A percentile compares a stretch with the other conserved stretches of the same genome.
These are phyloP conservation scores for Ginglymostoma cirratum DNA, from an alignment of 2,113 vertebrate species.

Conservation along the genomic window DNA sequence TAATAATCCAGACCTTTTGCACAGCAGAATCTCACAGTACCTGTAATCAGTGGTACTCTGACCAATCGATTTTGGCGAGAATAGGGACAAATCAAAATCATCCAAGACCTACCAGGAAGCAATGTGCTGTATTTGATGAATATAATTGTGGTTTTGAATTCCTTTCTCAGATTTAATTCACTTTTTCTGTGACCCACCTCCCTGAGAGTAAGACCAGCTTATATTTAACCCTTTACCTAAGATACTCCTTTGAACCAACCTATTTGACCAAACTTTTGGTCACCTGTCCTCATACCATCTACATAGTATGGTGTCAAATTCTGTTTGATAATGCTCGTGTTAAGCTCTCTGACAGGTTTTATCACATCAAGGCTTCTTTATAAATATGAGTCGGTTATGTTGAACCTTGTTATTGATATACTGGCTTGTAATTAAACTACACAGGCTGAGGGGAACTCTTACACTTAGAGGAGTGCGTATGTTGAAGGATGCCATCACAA, in stretches of 20 bases:
- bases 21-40: background rate
- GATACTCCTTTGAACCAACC: background rate
- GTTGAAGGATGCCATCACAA: background rate
- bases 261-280: background rate
- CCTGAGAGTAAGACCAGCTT: background rate
- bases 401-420: background rate
- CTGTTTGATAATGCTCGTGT: background rate
- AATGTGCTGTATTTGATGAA: background rate
- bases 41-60: background rate
- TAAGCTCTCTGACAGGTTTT: background rate
- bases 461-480: background rate
- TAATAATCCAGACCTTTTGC: background rate
- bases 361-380: background rate
- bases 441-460: background rate
- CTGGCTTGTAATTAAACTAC: background rate
- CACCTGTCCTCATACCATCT: background rate
- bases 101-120: background rate
- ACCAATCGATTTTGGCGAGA: background rate
- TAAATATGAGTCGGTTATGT: background rate
- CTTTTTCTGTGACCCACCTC: background rate
- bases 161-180: constrained; percentile 6
- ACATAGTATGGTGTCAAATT: background rate
- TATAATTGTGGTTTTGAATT: constrained; percentile 4
- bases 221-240: background rate
- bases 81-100: background rate